These are phyloP conservation scores for Mystacornis crossleyi DNA, from an alignment of 2,113 vertebrate species.

Conservation along the genomic window DNA sequence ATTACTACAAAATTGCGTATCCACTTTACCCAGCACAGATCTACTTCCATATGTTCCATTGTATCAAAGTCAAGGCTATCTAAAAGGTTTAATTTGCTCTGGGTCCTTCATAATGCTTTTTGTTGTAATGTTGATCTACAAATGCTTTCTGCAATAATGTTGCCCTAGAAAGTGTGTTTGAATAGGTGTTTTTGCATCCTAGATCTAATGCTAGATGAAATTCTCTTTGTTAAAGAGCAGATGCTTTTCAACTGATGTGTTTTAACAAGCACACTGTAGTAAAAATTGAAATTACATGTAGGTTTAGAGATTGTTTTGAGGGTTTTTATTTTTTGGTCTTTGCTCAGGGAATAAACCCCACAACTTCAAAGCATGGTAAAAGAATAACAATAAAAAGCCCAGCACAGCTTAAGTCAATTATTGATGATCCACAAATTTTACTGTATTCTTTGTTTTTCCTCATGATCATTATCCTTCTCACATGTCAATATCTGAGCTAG, in stretches of 20 bases:
- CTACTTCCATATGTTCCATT: not conserved
- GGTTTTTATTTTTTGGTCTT: not conserved
- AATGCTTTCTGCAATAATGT: conserved; percentile 25
- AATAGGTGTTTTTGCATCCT: not conserved
- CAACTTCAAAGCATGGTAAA: not conserved
- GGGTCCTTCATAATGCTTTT: conserved; percentile 21
- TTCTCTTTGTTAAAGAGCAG: not conserved
- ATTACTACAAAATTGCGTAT: conserved; percentile 16
- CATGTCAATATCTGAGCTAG: not conserved
- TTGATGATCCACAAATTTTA: not conserved
- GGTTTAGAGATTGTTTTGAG: not conserved
- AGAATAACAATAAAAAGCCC: not conserved
- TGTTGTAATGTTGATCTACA: conserved; percentile 32
- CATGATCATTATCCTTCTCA: not conserved
- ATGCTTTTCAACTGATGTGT: not conserved
- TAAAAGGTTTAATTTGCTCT: conserved; percentile 49
- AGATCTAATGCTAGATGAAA: not conserved
- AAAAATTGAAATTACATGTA: not conserved
- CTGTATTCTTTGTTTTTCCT: not conserved
- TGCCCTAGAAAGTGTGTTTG: not conserved
- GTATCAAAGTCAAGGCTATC: conserved; percentile 12
- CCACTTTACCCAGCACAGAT: not conserved
- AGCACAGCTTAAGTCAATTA: not conserved
- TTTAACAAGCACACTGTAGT: not conserved
- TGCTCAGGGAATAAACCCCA: not conserved